A percentile compares a stretch with the other conserved stretches of the same genome.
phyloP scores from a whole-genome alignment of 2,797 vertebrate genomes.

The Lateolabrax maculatus region DNA sequence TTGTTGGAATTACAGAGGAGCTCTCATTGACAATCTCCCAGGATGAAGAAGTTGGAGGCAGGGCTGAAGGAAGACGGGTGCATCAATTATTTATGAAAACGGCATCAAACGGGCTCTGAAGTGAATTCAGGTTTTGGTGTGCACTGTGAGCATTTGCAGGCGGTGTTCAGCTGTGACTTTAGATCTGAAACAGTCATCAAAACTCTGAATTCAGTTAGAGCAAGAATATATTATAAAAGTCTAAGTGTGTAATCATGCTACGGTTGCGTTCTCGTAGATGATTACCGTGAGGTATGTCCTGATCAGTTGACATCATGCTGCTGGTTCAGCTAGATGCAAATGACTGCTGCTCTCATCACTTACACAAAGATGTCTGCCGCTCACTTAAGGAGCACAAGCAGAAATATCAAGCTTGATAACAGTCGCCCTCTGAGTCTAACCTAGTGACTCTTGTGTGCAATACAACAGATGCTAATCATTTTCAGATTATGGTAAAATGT shows the following conservation, averaged over 20 bases:
- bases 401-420: conserved; percentile 14
- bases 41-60: conserved; percentile 65
- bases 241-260: conserved; percentile 21
- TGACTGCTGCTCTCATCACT: conserved; percentile 43
- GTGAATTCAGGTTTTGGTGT: conserved; percentile 35
- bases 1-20: conserved; percentile 77
- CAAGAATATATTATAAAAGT: conserved; percentile 30
- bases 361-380: conserved; percentile 17
- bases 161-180: conserved; percentile 26
- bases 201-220: conserved; percentile 40
- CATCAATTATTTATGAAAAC: conserved; percentile 81
- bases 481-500: conserved; percentile 10
- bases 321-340: conserved; percentile 45
- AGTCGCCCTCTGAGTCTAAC: background rate
- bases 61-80: conserved; percentile 46
- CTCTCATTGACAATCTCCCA: conserved; percentile 76
- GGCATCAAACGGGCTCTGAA: conserved; percentile 72
- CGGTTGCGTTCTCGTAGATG: conserved; percentile 1
- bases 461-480: conserved; percentile 30
- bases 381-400: conserved; percentile 26
- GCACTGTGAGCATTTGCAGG: conserved; percentile 44
- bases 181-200: conserved; percentile 30
- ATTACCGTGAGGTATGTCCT: conserved; percentile 20
- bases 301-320: conserved; percentile 14
- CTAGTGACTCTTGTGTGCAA: background rate